A percentile compares a stretch with the other conserved stretches of the same genome.
These are phyloP conservation scores for Chelonus formosanus DNA, from an alignment of 2,888 invertebrate species.

Conservation along the genomic window DNA sequence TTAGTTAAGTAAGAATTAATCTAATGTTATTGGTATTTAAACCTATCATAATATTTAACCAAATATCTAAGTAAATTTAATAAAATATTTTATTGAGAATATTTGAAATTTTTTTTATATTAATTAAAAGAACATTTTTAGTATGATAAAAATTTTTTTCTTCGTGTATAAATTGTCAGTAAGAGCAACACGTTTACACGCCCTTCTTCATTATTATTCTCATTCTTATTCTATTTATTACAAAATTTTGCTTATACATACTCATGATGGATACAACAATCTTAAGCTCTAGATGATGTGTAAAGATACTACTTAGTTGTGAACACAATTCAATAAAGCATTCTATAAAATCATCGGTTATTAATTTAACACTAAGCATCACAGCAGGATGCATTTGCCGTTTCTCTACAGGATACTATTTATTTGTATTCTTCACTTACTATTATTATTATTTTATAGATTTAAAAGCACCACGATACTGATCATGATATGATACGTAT, in stretches of 20 bases:
- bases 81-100: too few species aligned
- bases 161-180: too few species aligned
- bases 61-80: too few species aligned
- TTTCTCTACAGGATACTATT: constrained; percentile 45
- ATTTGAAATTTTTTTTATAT: too few species aligned
- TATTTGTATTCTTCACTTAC: constrained; percentile 6
- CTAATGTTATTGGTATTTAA: too few species aligned
- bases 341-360: constrained; percentile 64
- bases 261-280: too few species aligned
- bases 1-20: too few species aligned
- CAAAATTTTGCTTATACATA: too few species aligned
- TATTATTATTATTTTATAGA: constrained; percentile 6
- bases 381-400: constrained; percentile 56
- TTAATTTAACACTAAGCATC: constrained; percentile 60
- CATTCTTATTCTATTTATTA: not conserved
- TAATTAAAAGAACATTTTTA: too few species aligned
- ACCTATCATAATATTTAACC: too few species aligned
- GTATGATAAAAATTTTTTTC: too few species aligned
- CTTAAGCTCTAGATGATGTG: constrained; percentile 17
- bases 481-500: not conserved
- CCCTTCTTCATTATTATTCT: not conserved
- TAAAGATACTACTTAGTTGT: constrained; percentile 53
- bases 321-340: constrained; percentile 60
- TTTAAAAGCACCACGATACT: not conserved
- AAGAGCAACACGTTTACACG: too few species aligned